Base-by-base conservation (phyloP, 2,888 invertebrate genomes). In the Leptothorax acervorum region DNA sequence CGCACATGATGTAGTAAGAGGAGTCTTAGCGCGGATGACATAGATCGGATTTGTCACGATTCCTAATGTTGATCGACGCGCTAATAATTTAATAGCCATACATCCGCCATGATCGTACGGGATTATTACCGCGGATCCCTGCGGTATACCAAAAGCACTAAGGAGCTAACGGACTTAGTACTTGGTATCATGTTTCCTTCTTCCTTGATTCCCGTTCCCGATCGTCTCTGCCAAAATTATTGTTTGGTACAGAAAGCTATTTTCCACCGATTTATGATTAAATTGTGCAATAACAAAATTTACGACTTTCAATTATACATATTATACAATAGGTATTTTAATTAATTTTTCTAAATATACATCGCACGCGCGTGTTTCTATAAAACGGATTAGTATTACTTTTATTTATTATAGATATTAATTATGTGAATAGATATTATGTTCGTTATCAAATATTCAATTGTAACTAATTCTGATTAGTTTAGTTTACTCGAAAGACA, bases 41-140 rank as follows among this genome's bases (percentile, higher is more conserved):
- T 83, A 92, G 92, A 94, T 94, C 93, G 93, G 94, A 94, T 94
- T 94, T 94, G 94, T 94, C 94, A 94, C 93, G 93, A 94, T 93
- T 93, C 92, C 91, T 93, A 93, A 93, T 93, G 92, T 92, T 91
- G 93, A 94, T 94, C 93, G 94, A 91, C 92, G 93, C 92, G 89
- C 90, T 93, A 94, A 94, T 94, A 94, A 94, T 94, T 94, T 93
- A 94, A 94, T 94, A 94, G 93, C 93, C 90, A 89, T 93, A 92
- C 92, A 92, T 91, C 89, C 91, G 87, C 88, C 88, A 91, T 91
- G 92, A 94, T 93, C 92, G 92, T 87, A 85, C 86, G 86, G 87
- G 91, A 92, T 92, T 92, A 92, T 89, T 90, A 88, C 79, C 84
- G 82, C 84, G 87, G 89, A 90, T 92, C 92, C 93, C 92, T 90